Conservation (phyloP, 2,888 invertebrate genomes). For the Lasioglossum vierecki region DNA sequence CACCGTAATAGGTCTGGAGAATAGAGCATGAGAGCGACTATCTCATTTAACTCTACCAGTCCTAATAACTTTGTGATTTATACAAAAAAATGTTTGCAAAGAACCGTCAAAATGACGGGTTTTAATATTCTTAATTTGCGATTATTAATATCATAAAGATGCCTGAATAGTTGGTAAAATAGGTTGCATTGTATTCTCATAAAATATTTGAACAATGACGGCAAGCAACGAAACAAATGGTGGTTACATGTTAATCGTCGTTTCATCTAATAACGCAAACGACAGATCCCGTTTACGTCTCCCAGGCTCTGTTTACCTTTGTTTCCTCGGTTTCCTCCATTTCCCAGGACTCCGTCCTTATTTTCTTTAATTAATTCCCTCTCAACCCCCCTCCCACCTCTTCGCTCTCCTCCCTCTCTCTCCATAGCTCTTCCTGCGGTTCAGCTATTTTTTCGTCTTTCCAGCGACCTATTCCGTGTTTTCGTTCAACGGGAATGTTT, state of each 20-base stretch:
- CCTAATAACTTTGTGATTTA: no score
- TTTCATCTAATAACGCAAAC: background rate
- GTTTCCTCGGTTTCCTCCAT: slow-evolving; percentile 1
- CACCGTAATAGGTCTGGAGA: no score
- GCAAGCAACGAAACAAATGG: background rate
- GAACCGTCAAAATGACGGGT: no score
- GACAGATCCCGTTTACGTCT: background rate
- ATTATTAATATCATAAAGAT: no score
- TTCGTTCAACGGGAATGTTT: slow-evolving; percentile 16
- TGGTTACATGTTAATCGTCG: background rate
- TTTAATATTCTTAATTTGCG: no score
- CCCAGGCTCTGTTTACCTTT: slow-evolving; percentile 22
- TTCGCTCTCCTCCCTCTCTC: background rate
- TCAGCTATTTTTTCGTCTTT: background rate
- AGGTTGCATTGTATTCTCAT: background rate
- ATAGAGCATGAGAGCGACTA: no score
- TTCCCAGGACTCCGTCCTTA: slow-evolving; percentile 1
- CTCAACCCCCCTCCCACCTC: background rate
- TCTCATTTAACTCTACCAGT: no score
- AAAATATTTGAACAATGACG: background rate
- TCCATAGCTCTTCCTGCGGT: background rate
- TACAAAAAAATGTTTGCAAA: no score
- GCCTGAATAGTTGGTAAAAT: background rate
- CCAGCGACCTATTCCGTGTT: background rate
- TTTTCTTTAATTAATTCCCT: slow-evolving; percentile 41